These are phyloP conservation scores for Microplitis mediator DNA, from an alignment of 1,140 invertebrate genomes.

Conservation along the genomic window DNA sequence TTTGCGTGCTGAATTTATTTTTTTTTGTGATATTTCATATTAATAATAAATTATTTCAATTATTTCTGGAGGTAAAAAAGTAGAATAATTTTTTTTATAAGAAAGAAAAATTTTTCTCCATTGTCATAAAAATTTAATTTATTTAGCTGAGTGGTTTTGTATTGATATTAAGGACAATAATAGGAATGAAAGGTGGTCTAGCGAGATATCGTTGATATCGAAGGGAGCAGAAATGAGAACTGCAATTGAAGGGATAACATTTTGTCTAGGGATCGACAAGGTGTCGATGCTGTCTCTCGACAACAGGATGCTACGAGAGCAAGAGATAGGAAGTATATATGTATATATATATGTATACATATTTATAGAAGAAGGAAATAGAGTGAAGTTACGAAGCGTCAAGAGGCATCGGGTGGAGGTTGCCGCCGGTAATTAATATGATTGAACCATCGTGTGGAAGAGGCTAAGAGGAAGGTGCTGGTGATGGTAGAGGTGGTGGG, in stretches of 20 bases:
- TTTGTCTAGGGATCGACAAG: conserved; percentile 7
- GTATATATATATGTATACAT: not conserved
- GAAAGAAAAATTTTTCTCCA: no score
- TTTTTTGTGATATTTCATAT: no score
- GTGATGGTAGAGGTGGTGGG: not conserved
- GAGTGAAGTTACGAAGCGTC: conserved; percentile 28
- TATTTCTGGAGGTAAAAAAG: no score
- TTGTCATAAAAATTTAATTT: no score
- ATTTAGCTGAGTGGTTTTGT: no score
- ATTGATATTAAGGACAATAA: no score
- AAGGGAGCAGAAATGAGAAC: not conserved
- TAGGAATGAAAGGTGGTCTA: not conserved
- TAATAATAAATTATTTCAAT: no score
- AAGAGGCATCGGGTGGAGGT: conserved; percentile 16
- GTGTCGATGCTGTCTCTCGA: conserved; percentile 18
- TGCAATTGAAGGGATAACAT: conserved; percentile 13
- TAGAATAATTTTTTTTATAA: no score
- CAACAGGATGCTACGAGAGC: not conserved
- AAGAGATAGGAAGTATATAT: not conserved
- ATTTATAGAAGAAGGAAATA: not conserved
- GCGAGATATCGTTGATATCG: not conserved
- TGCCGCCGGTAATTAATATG: conserved; percentile 50
- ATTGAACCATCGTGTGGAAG: conserved; percentile 39
- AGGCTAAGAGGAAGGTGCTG: not conserved
- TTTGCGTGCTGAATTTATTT: no score